Conservation (phyloP, 2,797 vertebrate species). For the Peromyscus aztecus region DNA sequence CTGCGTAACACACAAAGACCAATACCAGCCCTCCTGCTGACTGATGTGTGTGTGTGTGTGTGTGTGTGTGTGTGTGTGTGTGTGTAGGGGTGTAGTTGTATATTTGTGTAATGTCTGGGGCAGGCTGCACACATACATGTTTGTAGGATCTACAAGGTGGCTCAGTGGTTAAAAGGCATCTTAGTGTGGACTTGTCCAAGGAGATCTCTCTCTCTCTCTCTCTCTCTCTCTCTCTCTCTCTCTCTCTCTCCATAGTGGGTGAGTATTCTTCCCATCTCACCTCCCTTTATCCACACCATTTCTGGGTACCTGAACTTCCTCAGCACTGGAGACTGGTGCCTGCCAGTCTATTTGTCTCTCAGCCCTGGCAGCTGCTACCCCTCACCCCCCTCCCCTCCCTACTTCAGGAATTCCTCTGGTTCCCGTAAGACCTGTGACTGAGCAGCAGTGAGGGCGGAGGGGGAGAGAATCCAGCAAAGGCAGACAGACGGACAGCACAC, state of each 20-base stretch:
- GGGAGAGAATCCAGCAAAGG: constrained; percentile 43
- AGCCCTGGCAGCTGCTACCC: constrained; percentile 39
- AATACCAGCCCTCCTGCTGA: constrained; percentile 7
- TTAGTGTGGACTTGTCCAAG: not conserved
- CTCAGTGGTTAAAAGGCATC: not conserved
- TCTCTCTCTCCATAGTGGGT: not conserved
- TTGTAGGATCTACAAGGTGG: not conserved
- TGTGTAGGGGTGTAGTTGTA: not conserved
- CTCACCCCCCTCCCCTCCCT: constrained; percentile 67
- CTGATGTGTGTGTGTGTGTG: not conserved
- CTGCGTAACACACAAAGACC: constrained; percentile 39
- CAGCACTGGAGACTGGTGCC: not conserved
- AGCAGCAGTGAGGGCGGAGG: constrained; percentile 50
- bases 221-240: too few species aligned
- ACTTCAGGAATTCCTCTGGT: constrained; percentile 55
- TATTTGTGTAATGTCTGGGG: not conserved
- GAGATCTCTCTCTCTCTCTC: not conserved
- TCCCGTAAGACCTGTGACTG: constrained; percentile 69
- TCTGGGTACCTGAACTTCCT: constrained; percentile 37
- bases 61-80: not conserved
- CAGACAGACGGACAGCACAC: not conserved
- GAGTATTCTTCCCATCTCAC: not conserved
- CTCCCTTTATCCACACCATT: not conserved
- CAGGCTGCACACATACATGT: not conserved
- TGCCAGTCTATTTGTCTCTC: constrained; percentile 32